Evolutionary conservation across 2,113 vertebrate genomes (phyloP), one percentile per base, ranked within the genome.

Genomic region (Trematomus loennbergii): DNA sequence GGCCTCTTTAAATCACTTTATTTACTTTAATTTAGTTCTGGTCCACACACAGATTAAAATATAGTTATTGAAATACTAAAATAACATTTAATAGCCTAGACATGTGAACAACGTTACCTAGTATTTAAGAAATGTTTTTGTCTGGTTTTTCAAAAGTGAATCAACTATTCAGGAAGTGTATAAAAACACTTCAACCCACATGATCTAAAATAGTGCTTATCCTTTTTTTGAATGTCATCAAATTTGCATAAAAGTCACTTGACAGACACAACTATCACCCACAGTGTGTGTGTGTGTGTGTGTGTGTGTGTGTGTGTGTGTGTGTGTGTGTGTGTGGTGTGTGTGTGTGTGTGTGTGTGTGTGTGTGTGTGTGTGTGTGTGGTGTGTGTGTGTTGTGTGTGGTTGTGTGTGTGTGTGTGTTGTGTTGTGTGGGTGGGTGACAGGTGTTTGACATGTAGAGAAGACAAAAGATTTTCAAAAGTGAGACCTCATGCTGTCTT

Each of bases 201-300:
- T 29, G 25, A 29, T 29, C 25, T 29, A 29, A 29, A 29, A 29
- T 29, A 29, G 25, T 29, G 25, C 25, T 25, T 29, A 29, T 29
- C 25, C 25, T 29, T 33, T 33, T 81, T 68, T 46, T 73, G 5
- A 33, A 7, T 9, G 15, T 65, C 62, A 61, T 12, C 2, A n/a
- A 10, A 57, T 73, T 68, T 49, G 49, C 62, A 61, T 73, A 63
- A 68, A 78, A 79, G 70, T 55, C 43, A 52, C 62, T 64, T 63
- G 72, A 69, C 80, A 80, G 52, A 22, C 75, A 64, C 60, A 40
- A 17, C 45, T 48, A 10, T 72, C 48, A 2, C 20, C 43, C 18
- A 3, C 43, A 61, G 59, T 46, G 36, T 43, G 40, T 20, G 17
- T 29, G 55, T 57, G 20, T n/a, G 46, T 16, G 54, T 63, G 69